A percentile compares a stretch with the other conserved stretches of the same genome.
Conservation (phyloP, 1,140 invertebrate genomes). For the Cotesia typhae region DNA sequence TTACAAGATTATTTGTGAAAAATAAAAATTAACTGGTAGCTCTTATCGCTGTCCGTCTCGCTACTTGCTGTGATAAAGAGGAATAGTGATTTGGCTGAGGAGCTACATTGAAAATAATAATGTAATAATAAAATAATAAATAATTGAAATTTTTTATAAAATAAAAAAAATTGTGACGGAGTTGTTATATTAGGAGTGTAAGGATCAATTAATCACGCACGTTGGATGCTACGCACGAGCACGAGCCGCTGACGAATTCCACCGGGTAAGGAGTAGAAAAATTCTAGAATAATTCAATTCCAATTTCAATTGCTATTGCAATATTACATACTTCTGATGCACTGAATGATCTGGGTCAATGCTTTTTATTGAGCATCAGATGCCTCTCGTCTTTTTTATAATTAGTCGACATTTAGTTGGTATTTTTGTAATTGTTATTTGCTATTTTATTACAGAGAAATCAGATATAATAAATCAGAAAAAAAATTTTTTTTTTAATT, state of each 20-base stretch:
- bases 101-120: background rate
- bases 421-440: no score
- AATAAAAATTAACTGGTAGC: no score
- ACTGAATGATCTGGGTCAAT: background rate
- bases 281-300: background rate
- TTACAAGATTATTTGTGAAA: no score
- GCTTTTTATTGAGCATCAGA: no score
- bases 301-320: background rate
- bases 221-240: conserved; percentile 35
- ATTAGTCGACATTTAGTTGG: no score
- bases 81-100: background rate
- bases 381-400: no score
- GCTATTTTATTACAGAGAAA: no score
- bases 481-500: no score
- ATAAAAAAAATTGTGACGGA: conserved; percentile 19
- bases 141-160: conserved; percentile 4
- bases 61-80: conserved; percentile 4
- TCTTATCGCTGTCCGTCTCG: background rate
- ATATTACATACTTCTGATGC: no score
- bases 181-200: conserved; percentile 23
- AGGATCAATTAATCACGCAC: conserved; percentile 36
- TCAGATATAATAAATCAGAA: no score
- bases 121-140: conserved; percentile 1
- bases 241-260: conserved; percentile 29
- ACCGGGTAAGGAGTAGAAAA: conserved; percentile 32